Evolutionary conservation across 2,113 vertebrate genomes (phyloP).

Genomic region (Anser cygnoides): DNA sequence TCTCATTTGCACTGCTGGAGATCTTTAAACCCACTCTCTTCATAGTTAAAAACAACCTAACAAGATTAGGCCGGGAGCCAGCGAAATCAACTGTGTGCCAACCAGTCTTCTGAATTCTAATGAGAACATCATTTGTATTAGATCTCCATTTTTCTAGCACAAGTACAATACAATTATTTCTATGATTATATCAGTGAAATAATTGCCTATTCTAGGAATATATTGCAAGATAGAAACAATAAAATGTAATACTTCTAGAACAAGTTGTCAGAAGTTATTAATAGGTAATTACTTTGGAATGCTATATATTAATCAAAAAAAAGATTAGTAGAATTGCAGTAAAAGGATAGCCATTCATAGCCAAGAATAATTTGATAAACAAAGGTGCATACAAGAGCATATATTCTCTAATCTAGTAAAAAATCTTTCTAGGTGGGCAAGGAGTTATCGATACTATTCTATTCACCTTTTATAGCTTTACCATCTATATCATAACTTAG

Average conservation of each 20-base stretch:
- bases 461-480: background rate
- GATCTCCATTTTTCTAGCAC: constrained; percentile 9
- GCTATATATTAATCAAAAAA: background rate
- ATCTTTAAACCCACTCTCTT: constrained; percentile 65
- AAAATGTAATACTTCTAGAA: constrained; percentile 3
- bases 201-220: constrained; percentile 37
- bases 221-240: background rate
- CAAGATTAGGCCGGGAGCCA: constrained; percentile 64
- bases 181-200: constrained; percentile 23
- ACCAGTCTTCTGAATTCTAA: constrained; percentile 48
- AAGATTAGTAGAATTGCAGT: background rate
- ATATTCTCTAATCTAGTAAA: background rate
- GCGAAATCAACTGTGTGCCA: constrained; percentile 53
- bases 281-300: background rate
- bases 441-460: background rate
- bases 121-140: constrained; percentile 56
- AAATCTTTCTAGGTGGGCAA: background rate
- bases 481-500: background rate
- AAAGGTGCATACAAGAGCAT: background rate
- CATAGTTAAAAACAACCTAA: constrained; percentile 69
- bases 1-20: constrained; percentile 52
- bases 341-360: background rate
- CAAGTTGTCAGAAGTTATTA: background rate
- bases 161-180: constrained; percentile 40
- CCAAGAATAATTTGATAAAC: background rate